Conservation (phyloP, 2,888 invertebrate species). For the Anaspis maculata region DNA sequence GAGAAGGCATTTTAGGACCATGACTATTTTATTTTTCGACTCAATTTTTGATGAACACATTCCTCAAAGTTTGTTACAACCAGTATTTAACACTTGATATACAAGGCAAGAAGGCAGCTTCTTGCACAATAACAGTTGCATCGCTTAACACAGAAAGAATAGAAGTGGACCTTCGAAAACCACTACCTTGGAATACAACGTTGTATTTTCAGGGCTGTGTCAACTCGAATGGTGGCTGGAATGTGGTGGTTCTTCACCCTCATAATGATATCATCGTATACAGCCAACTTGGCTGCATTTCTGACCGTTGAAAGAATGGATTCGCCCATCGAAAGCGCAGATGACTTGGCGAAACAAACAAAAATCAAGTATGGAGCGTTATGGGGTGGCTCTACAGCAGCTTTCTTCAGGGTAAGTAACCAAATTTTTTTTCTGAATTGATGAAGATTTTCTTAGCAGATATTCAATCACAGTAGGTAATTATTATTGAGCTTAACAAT, state of each 20-base stretch:
- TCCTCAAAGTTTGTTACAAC: too few relatives aligned
- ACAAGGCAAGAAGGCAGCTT: too few relatives aligned
- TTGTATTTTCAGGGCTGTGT: constrained; percentile 59
- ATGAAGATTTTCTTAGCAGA: neutral
- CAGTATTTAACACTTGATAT: too few relatives aligned
- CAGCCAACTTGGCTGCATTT: constrained; percentile 91
- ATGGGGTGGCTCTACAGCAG: constrained; percentile 86
- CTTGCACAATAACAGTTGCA: too few relatives aligned
- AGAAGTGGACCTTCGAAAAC: too few relatives aligned
- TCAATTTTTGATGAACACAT: too few relatives aligned
- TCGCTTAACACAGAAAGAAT: too few relatives aligned
- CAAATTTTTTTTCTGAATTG: neutral
- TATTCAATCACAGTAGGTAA: too few relatives aligned
- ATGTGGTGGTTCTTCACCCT: constrained; percentile 96
- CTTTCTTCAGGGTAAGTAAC: constrained; percentile 77
- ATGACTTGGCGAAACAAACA: constrained; percentile 92
- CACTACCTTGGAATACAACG: too few relatives aligned
- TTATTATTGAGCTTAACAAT: too few relatives aligned
- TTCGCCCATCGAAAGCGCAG: constrained; percentile 89
- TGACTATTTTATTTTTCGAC: too few relatives aligned
- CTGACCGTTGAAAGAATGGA: constrained; percentile 90
- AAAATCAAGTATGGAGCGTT: constrained; percentile 95
- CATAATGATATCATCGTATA: constrained; percentile 94
- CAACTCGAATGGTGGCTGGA: constrained; percentile 81
- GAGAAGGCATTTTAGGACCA: too few relatives aligned